Evolutionary conservation across 2,113 vertebrate species (phyloP).

Genomic region (Calidris pugnax): DNA sequence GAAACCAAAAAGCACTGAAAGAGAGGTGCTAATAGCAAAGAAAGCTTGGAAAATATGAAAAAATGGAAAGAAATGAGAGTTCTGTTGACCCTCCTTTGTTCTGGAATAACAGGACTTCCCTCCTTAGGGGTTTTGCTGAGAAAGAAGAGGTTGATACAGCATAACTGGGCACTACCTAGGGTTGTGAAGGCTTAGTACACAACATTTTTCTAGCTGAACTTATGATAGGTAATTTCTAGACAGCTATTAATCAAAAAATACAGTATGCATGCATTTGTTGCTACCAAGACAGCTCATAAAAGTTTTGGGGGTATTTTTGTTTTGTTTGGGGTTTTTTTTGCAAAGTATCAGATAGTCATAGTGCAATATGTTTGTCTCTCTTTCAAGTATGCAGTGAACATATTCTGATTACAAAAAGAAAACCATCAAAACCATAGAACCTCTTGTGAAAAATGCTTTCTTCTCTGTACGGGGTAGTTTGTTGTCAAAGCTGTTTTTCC

Average conservation of each 20-base stretch:
- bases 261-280: rapidly evolving
- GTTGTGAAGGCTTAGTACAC: background rate
- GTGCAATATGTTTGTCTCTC: background rate
- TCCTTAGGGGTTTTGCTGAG: background rate
- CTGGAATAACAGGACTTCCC: background rate
- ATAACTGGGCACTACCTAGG: background rate
- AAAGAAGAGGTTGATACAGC: background rate
- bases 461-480: background rate
- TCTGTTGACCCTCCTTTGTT: background rate
- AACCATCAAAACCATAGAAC: rapidly evolving
- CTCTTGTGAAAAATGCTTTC: background rate
- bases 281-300: background rate
- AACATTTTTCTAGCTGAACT: background rate
- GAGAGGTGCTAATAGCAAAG: background rate
- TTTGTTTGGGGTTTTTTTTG: too few relatives aligned
- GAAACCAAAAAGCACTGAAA: background rate
- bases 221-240: background rate
- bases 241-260: background rate
- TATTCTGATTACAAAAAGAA: background rate
- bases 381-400: background rate
- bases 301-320: background rate
- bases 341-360: background rate
- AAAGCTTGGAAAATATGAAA: background rate
- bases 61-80: background rate
- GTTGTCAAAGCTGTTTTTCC: background rate